Base-by-base conservation (phyloP, 2,113 vertebrate genomes). In the Spea multiplicata region DNA sequence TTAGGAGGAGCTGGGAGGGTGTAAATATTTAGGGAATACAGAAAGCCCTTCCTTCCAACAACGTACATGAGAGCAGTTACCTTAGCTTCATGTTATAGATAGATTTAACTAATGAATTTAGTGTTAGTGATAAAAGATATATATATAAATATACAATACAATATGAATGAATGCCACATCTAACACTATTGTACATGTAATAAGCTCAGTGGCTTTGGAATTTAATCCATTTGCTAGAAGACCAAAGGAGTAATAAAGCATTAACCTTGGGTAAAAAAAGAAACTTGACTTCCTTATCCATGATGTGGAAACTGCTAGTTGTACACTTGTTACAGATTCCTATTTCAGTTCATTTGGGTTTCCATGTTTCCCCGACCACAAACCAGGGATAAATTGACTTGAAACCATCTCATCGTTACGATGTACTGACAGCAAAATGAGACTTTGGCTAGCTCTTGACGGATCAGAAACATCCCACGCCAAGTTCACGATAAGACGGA, bases 361-460 rank as follows among this genome's bases (percentile, higher is more conserved):
- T 70, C 68, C 68, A 71, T 71, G 48, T 71, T 71, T 71, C 52
- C 69, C 50, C 57, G 50, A 72, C 76, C 76, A 72, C 76, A 72
- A 66, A 78, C 76, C 76, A 78, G 48, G 76, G 69, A 78, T 71
- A 78, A 78, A 78, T 71, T 78, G 76, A 78, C 30, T 48, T 78
- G 71, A 78, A 78, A 71, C 76, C 68, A 55, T 78, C 68, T 71
- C 76, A 71, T 78, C 59, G 49, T 78, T 78, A 78, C 61, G 69
- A 72, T 71, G 68, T 72, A 78, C 76, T 78, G 76, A 78, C 76
- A 78, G 76, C 17, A 17, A 78, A 78, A 72, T 78, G 69, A n/a
- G 76, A 62, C 17, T 46, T 71, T 71, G 67, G 75, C 68, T 78
- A 71, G 17, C 53, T 71, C 45, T 13, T n/a, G 46, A 71, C 59